Base-by-base conservation (phyloP, 2,888 invertebrate species). In the Diadegma fenestrale region DNA sequence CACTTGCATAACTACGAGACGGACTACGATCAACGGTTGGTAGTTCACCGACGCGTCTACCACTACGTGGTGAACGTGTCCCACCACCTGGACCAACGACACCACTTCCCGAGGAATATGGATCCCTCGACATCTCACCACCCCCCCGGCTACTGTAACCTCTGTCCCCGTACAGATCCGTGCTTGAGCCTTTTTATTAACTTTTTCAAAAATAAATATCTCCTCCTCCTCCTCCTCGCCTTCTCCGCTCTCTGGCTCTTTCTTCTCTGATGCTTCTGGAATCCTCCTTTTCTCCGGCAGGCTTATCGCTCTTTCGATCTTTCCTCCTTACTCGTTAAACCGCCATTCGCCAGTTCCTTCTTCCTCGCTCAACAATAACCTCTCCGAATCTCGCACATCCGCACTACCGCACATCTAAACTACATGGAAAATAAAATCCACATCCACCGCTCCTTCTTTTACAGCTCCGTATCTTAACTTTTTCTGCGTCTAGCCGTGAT, bases 21-120 rank as follows among this genome's bases (percentile, higher is more conserved):
- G 98, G 98, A 94, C 97, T 97, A 94, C 97, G 96, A 96, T 98
- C 98, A 94, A 97, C 97, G 94, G 97, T 97, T 94, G 98, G 97
- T 95, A 98, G 95, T 94, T 96, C 96, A 82, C 94, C 95, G 92
- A 95, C 94, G 93, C 95, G 95, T 94, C 96, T 97, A 95, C 96
- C 95, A 94, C 95, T 95, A 80, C 93, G 89, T 71, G 93, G 93
- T 90, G 95, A 95, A 93, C 94, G 95, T 92, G 95, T 95, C 93
- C 95, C 94, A 94, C 94, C 96, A 95, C 95, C 96, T 95, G 95
- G 96, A 95, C 95, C 96, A 94, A 95, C 95, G 94, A 94, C 95
- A 94, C 93, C 94, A 94, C 94, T 95, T 94, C 95, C 91, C 91
- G 93, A 92, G 86, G 93, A 92, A 94, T 96, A 96, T 94, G 95